Evolutionary conservation across 2,113 vertebrate genomes (phyloP).

Genomic region (Hemiscyllium ocellatum): DNA sequence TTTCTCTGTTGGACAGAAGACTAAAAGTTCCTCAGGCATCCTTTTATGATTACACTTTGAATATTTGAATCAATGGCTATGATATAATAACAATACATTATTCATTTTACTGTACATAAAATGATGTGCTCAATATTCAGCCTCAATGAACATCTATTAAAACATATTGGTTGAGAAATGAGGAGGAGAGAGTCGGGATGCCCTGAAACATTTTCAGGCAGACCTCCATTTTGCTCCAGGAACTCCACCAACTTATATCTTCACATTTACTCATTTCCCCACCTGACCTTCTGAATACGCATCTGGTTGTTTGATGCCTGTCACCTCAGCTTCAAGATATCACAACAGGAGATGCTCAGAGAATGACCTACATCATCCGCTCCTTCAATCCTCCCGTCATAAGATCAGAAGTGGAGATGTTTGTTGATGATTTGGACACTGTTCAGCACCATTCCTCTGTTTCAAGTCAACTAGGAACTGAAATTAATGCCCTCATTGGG

Average conservation of each 20-base stretch:
- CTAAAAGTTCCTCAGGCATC: background rate
- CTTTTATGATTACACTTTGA: background rate
- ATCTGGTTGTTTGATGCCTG: too few relatives aligned
- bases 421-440: too few relatives aligned
- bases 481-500: background rate
- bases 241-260: background rate
- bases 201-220: background rate
- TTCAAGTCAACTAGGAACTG: background rate
- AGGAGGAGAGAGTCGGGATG: background rate
- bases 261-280: background rate
- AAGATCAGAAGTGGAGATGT: too few relatives aligned
- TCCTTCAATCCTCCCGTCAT: too few relatives aligned
- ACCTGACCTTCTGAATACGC: background rate
- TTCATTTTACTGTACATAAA: background rate
- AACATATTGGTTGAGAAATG: background rate
- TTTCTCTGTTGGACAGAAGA: background rate
- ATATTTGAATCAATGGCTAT: background rate
- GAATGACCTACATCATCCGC: too few relatives aligned
- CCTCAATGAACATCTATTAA: background rate
- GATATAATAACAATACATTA: background rate
- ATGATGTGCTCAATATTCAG: background rate
- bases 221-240: background rate
- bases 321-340: too few relatives aligned
- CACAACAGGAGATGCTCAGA: too few relatives aligned
- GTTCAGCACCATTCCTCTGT: background rate